A percentile compares a stretch with the other conserved stretches of the same genome.
Conservation (phyloP, 2,888 invertebrate genomes). For the Drosophila neonasuta region DNA sequence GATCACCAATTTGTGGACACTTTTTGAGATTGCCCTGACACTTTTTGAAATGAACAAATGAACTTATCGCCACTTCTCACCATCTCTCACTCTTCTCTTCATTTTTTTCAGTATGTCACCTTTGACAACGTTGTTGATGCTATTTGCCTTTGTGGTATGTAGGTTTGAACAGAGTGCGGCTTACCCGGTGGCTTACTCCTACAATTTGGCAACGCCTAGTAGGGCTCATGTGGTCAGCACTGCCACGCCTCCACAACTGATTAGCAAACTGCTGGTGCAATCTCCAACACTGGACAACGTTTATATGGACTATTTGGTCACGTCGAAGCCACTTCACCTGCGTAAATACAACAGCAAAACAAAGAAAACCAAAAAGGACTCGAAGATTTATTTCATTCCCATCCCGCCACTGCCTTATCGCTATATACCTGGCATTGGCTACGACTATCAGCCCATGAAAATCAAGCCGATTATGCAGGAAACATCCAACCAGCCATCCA, state of each 20-base stretch:
- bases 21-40: slow-evolving; percentile 60
- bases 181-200: slow-evolving; percentile 35
- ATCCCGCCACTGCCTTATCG: slow-evolving; percentile 93
- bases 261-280: slow-evolving; percentile 63
- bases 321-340: slow-evolving; percentile 78
- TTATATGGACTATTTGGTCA: slow-evolving; percentile 78
- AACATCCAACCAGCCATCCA: slow-evolving; percentile 7
- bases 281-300: slow-evolving; percentile 78
- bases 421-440: slow-evolving; percentile 92
- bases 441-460: slow-evolving; percentile 89
- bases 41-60: slow-evolving; percentile 8
- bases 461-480: slow-evolving; percentile 73
- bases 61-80: neutral
- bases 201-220: slow-evolving; percentile 31
- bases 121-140: slow-evolving; percentile 16
- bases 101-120: slow-evolving; percentile 47
- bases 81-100: slow-evolving; percentile 4
- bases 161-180: slow-evolving; percentile 33
- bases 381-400: slow-evolving; percentile 93
- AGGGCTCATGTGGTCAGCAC: slow-evolving; percentile 8
- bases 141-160: slow-evolving; percentile 34
- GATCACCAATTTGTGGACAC: slow-evolving; percentile 40
- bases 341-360: slow-evolving; percentile 78
- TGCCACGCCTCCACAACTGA: slow-evolving; percentile 8
- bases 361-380: slow-evolving; percentile 84